Conservation (phyloP, 2,113 vertebrate genomes). For the Platycercus adscitus region DNA sequence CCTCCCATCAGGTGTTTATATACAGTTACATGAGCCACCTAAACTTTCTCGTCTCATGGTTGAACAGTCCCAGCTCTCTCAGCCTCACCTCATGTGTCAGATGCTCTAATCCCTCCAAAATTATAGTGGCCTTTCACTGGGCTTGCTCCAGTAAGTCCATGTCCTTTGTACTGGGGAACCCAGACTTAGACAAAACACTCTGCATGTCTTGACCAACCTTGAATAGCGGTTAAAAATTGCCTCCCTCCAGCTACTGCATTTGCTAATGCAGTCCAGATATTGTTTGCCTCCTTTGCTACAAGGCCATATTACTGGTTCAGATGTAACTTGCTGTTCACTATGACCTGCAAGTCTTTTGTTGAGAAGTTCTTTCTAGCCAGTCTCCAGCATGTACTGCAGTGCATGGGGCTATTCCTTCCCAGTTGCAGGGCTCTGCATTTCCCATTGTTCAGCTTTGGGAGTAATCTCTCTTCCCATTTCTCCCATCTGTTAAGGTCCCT, state of each 20-base stretch:
- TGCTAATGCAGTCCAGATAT: background rate
- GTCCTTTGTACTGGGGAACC: background rate
- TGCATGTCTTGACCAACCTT: background rate
- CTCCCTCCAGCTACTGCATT: background rate
- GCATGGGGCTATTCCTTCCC: background rate
- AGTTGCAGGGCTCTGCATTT: background rate
- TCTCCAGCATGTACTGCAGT: background rate
- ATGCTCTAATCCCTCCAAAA: background rate
- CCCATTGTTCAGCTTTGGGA: background rate
- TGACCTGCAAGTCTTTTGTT: background rate
- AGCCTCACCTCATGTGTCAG: background rate
- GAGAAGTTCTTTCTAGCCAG: background rate
- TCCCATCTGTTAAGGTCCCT: fast-evolving
- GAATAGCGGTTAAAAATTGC: background rate
- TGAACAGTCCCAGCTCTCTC: background rate
- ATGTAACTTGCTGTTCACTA: background rate
- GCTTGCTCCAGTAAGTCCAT: background rate
- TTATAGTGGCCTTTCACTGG: background rate
- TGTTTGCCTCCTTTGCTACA: background rate
- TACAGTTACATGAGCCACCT: background rate
- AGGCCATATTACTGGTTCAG: background rate
- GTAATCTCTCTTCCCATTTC: background rate
- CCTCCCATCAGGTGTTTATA: background rate
- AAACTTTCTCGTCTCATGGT: background rate
- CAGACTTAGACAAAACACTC: background rate